Conservation (phyloP, 2,888 invertebrate species). For the Orthosia gracilis region DNA sequence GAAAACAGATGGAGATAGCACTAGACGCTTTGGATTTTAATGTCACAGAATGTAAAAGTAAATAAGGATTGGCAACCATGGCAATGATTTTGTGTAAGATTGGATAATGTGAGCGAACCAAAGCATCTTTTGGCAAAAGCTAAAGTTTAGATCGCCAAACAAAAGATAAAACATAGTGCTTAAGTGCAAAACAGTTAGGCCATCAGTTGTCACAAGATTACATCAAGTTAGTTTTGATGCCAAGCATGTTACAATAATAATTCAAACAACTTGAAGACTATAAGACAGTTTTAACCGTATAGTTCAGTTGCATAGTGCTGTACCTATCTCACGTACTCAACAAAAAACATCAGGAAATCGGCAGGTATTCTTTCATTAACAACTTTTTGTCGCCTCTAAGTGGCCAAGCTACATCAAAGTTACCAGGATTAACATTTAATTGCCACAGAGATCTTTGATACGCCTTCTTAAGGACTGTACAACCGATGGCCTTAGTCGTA, state of each 20-base stretch:
- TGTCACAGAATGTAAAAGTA: not conserved
- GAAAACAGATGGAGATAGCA: no score
- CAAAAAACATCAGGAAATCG: not conserved
- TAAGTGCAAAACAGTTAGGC: not conserved
- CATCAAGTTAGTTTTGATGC: conserved; percentile 17
- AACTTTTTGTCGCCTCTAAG: conserved; percentile 44
- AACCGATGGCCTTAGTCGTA: conserved; percentile 69
- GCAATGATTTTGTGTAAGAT: not conserved
- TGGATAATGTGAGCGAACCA: not conserved
- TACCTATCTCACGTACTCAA: not conserved
- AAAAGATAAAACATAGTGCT: conserved; percentile 21
- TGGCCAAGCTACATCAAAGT: conserved; percentile 62
- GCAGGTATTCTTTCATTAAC: not conserved
- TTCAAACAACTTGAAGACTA: not conserved
- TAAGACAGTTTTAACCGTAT: not conserved
- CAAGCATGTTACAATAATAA: not conserved
- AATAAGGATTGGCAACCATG: not conserved
- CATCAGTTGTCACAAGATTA: not conserved
- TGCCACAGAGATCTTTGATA: conserved; percentile 75
- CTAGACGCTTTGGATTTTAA: not conserved
- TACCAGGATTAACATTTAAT: conserved; percentile 80
- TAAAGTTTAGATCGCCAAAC: conserved; percentile 28
- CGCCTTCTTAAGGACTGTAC: conserved; percentile 68
- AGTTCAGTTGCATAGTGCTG: not conserved
- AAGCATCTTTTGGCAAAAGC: not conserved